A percentile compares a stretch with the other conserved stretches of the same genome.
Evolutionary conservation across 1,140 invertebrate genomes (phyloP).

Genomic region (Rhopalosiphum padi): DNA sequence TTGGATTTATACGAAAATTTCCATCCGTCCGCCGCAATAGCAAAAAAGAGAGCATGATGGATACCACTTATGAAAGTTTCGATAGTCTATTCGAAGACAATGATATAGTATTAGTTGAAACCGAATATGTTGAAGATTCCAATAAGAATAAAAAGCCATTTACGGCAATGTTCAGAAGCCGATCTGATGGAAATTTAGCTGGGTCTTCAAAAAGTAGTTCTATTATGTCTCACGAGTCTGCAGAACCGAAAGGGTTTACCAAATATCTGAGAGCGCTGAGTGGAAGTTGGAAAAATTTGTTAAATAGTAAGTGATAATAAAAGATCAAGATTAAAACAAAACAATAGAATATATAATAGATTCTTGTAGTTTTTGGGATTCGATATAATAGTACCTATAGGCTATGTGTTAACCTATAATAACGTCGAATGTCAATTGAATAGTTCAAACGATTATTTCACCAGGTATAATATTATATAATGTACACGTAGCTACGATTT

Average conservation of each 20-base stretch:
- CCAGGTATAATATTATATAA: not conserved
- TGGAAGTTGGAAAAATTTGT: conserved; percentile 67
- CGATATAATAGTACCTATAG: not conserved
- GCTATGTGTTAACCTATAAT: not conserved
- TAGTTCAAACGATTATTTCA: not conserved
- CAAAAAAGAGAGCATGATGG: conserved; percentile 23
- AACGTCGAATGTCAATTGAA: conserved; percentile 6
- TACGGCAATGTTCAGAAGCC: conserved; percentile 34
- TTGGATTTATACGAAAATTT: conserved; percentile 41
- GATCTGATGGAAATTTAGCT: conserved; percentile 45
- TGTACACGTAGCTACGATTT: not conserved
- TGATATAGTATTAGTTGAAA: conserved; percentile 22
- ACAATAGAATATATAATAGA: not conserved
- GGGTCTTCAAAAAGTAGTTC: not conserved
- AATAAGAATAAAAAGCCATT: not conserved
- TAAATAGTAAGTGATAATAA: conserved; percentile 64
- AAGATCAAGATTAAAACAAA: not conserved
- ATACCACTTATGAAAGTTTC: conserved; percentile 48
- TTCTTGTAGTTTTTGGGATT: not conserved
- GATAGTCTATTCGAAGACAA: conserved; percentile 46
- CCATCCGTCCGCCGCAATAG: conserved; percentile 39
- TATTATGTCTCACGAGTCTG: not conserved
- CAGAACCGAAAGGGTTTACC: conserved; percentile 32
- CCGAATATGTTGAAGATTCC: conserved; percentile 24
- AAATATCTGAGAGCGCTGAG: conserved; percentile 58